Percentiles rank a stretch among this genome's conserved stretches.
Evolutionary conservation across 2,888 invertebrate genomes (phyloP).

Genomic region (Lamellibrachia columna): DNA sequence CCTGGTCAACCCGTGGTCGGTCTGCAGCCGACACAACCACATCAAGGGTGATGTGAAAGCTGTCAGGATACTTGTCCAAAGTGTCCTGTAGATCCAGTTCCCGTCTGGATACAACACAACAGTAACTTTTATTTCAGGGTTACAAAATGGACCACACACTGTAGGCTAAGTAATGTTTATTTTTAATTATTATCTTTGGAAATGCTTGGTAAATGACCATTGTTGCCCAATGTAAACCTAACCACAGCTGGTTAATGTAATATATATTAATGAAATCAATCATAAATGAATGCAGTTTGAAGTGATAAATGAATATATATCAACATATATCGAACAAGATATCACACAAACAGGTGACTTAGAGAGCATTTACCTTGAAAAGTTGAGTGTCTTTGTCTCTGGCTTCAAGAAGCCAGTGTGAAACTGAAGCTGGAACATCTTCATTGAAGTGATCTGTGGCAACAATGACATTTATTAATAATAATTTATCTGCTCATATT

Average conservation of each 20-base stretch:
- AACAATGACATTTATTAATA: background rate
- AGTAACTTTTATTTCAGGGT: background rate
- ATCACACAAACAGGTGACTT: too few species aligned
- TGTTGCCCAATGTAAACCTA: too few species aligned
- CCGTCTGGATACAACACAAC: conserved; percentile 45
- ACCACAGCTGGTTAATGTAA: too few species aligned
- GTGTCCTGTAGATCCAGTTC: conserved; percentile 63
- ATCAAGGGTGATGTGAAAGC: conserved; percentile 56
- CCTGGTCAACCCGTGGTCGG: conserved; percentile 45
- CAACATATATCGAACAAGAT: background rate
- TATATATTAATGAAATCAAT: background rate
- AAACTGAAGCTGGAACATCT: conserved; percentile 87
- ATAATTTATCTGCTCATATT: background rate
- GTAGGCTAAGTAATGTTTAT: too few species aligned
- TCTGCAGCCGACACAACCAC: conserved; percentile 56
- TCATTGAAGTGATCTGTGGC: conserved; percentile 73
- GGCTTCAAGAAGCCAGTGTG: conserved; percentile 86
- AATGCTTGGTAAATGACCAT: too few species aligned
- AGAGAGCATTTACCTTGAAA: conserved; percentile 71
- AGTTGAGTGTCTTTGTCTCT: conserved; percentile 79
- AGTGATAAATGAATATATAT: background rate
- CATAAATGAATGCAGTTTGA: background rate
- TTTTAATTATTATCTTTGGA: too few species aligned
- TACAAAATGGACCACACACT: background rate
- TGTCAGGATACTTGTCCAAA: conserved; percentile 62